A percentile compares a stretch with the other conserved stretches of the same genome.
Evolutionary conservation across 2,113 vertebrate species (phyloP).

Genomic region (Bombycilla garrulus): DNA sequence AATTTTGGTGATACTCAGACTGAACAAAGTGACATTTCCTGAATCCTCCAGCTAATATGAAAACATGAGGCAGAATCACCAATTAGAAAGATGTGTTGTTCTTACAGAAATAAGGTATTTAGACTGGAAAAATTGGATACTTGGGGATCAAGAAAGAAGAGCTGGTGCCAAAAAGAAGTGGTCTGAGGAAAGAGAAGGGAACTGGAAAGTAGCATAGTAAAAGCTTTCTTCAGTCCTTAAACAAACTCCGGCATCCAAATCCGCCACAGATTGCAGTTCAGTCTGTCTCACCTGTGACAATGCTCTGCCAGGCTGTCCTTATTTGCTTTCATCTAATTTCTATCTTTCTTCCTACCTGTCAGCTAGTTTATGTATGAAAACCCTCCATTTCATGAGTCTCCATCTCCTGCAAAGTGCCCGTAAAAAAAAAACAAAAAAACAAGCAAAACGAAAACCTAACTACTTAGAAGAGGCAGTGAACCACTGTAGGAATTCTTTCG

Average conservation of each 20-base stretch:
- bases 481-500: not conserved
- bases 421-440: not conserved
- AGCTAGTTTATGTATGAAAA: not conserved
- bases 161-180: not conserved
- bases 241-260: not conserved
- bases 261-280: rapidly evolving
- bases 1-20: not conserved
- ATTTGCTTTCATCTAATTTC: not conserved
- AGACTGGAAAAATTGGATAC: not conserved
- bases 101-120: not conserved
- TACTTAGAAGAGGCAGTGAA: not conserved
- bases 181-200: not conserved
- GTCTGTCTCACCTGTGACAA: not conserved
- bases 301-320: not conserved
- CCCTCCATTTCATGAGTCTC: not conserved
- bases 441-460: not conserved
- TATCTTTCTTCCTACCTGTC: not conserved
- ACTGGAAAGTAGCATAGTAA: not conserved
- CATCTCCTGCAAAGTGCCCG: not conserved
- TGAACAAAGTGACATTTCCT: not conserved
- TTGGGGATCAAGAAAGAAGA: not conserved
- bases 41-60: not conserved
- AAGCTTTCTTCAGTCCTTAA: not conserved
- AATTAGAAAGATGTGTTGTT: rapidly evolving
- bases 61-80: not conserved